Evolutionary conservation across 1,140 invertebrate genomes (phyloP), one percentile per base, ranked within the genome.

Genomic region (Drosophila sp.): DNA sequence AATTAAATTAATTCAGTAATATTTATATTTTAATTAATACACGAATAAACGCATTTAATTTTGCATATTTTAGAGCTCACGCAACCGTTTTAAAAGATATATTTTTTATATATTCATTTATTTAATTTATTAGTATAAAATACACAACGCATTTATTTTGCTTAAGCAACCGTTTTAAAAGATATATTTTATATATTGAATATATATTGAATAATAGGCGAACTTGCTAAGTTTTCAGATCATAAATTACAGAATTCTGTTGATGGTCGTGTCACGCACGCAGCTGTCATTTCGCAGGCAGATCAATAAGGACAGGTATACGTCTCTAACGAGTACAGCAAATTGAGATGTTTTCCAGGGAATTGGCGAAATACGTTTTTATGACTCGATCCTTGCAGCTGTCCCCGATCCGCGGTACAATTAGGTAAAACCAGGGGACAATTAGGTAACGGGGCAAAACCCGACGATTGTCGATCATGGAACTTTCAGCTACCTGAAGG

Each of bases 401-500:
- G 64, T 21, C 8, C 7, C 38, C 32, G 34, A 41, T 21, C 32
- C 8, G 9, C 13, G 46, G 3, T 6, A 16, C 7, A 40, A 48
- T 56, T 51, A 21, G 45, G 45, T 66, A 57, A 72, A 53, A 57
- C 36, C 25, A 11, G 3, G 11, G 32, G 41, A 62, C 38, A 40
- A 40, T 9, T 25, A 40, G 2, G 53, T 40, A 56, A 56, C 13
- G 40, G 1, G 6, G 9, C 7, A 57, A 36, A 25, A 7, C 6
- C 9, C 16, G 6, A 21, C 0, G 11, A 38, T 38, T 9, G 11
- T 4, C 36, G 36, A 38, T 8, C 7, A 4, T 36, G n/a, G n/a
- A n/a, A n/a, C n/a, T 11, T 4, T 8, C n/a, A n/a, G 6, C 61
- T 76, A 76, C 73, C 73, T 76, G 41, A 0, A 7, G 13, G 0